phyloP scores from a whole-genome alignment of 2,888 invertebrate genomes.

The Sympetrum striolatum region DNA sequence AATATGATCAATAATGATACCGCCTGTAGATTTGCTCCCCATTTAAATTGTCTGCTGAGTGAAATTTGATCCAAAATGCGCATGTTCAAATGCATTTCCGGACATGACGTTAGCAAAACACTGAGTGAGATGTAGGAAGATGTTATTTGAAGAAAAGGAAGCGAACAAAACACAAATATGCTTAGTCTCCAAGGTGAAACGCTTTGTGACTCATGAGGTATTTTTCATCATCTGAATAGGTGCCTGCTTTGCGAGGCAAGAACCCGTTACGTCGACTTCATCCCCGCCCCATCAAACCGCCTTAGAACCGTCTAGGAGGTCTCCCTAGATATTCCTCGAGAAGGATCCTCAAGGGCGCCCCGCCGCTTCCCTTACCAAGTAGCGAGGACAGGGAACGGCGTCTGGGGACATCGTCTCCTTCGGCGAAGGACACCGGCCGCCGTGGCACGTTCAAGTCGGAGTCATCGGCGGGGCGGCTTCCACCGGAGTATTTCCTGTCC shows the following conservation, averaged over 20 bases:
- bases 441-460: conserved; percentile 40
- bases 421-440: conserved; percentile 12
- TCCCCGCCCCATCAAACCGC: neutral
- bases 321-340: conserved; percentile 46
- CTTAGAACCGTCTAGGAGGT: conserved; percentile 6
- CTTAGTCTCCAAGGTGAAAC: conserved; percentile 11
- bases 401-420: neutral
- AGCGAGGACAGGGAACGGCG: conserved; percentile 13
- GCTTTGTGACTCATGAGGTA: conserved; percentile 14
- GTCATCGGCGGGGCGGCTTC: conserved; percentile 59
- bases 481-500: conserved; percentile 70
- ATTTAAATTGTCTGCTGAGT: too few relatives aligned
- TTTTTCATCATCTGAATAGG: neutral
- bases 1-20: too few relatives aligned
- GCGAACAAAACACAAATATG: conserved; percentile 31
- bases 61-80: too few relatives aligned
- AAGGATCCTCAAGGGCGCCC: conserved; percentile 48
- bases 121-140: neutral
- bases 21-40: too few relatives aligned
- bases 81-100: neutral
- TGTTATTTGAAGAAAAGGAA: neutral
- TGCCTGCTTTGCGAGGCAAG: conserved; percentile 37
- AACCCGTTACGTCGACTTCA: conserved; percentile 18
- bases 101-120: neutral
- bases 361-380: conserved; percentile 53